A percentile compares a stretch with the other conserved stretches of the same genome.
phyloP scores from a whole-genome alignment of 2,113 vertebrate genomes.

The Hydropotes inermis region DNA sequence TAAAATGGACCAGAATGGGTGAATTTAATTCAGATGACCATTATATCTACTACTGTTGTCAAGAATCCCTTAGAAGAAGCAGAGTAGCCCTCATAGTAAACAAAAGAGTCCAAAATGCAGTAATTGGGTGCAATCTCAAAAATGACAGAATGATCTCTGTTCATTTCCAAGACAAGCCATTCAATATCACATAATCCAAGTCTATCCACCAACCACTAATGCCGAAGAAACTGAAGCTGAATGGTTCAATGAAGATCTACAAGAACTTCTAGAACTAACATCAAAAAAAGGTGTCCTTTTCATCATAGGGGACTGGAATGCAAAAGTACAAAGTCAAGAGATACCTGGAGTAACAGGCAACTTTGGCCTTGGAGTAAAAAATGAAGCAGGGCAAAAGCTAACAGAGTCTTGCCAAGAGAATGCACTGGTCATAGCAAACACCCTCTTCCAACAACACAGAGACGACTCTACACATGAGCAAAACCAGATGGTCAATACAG shows the following conservation, averaged over 20 bases:
- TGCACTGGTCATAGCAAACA: not conserved
- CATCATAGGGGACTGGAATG: not conserved
- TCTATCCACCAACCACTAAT: not conserved
- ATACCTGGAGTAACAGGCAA: not conserved
- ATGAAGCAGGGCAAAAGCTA: not conserved
- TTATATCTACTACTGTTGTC: not conserved
- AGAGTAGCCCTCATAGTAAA: not conserved
- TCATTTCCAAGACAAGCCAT: not conserved
- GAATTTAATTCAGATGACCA: not conserved
- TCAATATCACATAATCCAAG: not conserved
- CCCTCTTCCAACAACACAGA: not conserved
- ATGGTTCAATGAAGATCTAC: not conserved
- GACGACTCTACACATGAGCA: not conserved
- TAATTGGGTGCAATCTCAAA: not conserved
- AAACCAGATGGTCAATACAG: not conserved
- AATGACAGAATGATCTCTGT: not conserved
- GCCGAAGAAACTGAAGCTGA: not conserved
- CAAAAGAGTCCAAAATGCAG: not conserved
- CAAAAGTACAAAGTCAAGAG: not conserved
- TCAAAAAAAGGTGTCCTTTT: not conserved
- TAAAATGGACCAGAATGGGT: not conserved
- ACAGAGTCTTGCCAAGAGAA: not conserved
- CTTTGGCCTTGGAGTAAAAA: not conserved
- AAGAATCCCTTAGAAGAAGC: not conserved
- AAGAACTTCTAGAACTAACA: not conserved